Evolutionary conservation across 1,140 invertebrate genomes (phyloP).

Genomic region (Artemia franciscana): DNA sequence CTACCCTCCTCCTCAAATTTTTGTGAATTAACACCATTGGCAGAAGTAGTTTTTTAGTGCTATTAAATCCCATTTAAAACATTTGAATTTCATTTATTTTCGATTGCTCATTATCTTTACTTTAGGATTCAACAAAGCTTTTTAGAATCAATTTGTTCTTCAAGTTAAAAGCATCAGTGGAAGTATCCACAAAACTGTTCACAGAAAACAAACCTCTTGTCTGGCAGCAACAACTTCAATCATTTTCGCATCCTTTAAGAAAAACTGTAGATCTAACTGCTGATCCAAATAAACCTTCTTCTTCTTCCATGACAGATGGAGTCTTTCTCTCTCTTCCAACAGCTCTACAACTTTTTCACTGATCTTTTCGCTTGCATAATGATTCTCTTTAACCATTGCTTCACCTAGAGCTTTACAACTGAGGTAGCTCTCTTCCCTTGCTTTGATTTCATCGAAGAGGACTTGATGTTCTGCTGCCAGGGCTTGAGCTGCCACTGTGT

Average conservation of each 20-base stretch:
- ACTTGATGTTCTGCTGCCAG: slow-evolving; percentile 73
- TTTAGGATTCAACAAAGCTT: too few relatives aligned
- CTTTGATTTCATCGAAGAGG: slow-evolving; percentile 80
- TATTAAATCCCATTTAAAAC: too few relatives aligned
- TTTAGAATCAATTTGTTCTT: too few relatives aligned
- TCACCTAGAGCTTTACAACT: slow-evolving; percentile 51
- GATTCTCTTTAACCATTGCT: slow-evolving; percentile 58
- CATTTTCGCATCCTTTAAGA: slow-evolving; percentile 80
- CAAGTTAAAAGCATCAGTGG: too few relatives aligned
- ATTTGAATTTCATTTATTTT: too few relatives aligned
- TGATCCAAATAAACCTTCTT: slow-evolving; percentile 80
- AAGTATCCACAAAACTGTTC: too few relatives aligned
- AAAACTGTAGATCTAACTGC: slow-evolving; percentile 78
- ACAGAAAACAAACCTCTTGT: too few relatives aligned
- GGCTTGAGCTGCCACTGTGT: slow-evolving; percentile 61
- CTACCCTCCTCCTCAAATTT: too few relatives aligned
- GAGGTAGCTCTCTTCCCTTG: slow-evolving; percentile 62
- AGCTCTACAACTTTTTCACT: slow-evolving; percentile 50
- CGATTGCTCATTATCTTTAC: too few relatives aligned
- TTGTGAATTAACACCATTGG: too few relatives aligned
- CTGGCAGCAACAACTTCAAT: slow-evolving; percentile 64
- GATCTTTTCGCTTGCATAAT: slow-evolving; percentile 54
- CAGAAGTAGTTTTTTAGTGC: too few relatives aligned
- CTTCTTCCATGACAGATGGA: slow-evolving; percentile 64
- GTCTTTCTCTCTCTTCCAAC: slow-evolving; percentile 45